A percentile compares a stretch with the other conserved stretches of the same genome.
Conservation (phyloP, 2,113 vertebrate species). For the Rhagologus leucostigma region DNA sequence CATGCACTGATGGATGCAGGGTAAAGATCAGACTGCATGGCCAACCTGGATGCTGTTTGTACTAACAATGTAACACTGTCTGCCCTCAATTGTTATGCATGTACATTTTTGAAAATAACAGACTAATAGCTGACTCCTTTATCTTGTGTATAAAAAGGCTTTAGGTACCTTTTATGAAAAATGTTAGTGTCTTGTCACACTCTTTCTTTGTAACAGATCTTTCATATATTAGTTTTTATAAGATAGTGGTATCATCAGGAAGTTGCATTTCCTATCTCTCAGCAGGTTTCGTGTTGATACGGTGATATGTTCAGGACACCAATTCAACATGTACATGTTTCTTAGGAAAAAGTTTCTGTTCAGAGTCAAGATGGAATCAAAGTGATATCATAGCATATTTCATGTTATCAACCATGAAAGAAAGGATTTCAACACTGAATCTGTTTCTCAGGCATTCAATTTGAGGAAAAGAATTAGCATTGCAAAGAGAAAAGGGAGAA, state of each 20-base stretch:
- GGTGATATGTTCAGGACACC: background rate
- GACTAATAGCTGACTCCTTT: background rate
- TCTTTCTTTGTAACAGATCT: background rate
- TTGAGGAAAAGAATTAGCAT: constrained; percentile 74
- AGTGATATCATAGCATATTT: constrained; percentile 20
- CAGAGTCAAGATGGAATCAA: constrained; percentile 34
- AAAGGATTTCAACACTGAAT: constrained; percentile 14
- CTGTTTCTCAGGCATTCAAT: constrained; percentile 43
- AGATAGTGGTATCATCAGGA: background rate
- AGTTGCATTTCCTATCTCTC: background rate
- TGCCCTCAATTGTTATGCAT: fast-evolving
- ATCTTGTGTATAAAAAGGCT: background rate
- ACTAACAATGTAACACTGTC: background rate
- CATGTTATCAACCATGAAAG: constrained; percentile 16
- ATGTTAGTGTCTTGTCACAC: background rate
- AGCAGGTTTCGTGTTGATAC: background rate
- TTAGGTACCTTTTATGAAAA: background rate
- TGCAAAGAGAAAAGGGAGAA: constrained; percentile 77
- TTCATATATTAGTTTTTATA: background rate
- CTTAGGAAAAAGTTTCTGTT: constrained; percentile 13
- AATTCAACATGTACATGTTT: background rate
- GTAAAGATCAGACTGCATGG: background rate
- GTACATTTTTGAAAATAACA: background rate
- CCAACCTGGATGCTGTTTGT: background rate
- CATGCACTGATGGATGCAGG: background rate